phyloP scores from a whole-genome alignment of 2,113 vertebrate genomes.

The Glareola pratincola region DNA sequence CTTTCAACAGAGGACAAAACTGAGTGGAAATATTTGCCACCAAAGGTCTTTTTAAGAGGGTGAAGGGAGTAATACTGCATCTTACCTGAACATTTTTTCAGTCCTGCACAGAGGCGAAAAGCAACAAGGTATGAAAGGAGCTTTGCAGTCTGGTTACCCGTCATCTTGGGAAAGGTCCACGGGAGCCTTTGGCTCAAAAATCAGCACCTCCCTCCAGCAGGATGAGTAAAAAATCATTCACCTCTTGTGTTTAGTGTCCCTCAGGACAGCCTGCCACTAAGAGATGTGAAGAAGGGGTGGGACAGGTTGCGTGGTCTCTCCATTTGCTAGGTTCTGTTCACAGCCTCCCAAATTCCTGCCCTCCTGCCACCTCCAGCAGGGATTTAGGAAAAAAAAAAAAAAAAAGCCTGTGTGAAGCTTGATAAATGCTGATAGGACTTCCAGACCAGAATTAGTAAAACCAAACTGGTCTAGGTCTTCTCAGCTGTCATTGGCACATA shows the following conservation, averaged over 20 bases:
- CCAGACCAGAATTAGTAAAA: not conserved
- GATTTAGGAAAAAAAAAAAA: not conserved
- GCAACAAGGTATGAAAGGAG: fast-evolving
- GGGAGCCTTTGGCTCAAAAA: not conserved
- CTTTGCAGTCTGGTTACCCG: not conserved
- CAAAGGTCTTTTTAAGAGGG: not conserved
- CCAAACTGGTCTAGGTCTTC: not conserved
- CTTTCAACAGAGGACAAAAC: not conserved
- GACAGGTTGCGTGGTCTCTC: not conserved
- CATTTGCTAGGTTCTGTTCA: not conserved
- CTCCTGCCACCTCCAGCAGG: not conserved
- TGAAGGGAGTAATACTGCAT: not conserved
- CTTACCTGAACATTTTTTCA: not conserved
- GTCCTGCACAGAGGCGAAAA: not conserved
- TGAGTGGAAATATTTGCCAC: not conserved
- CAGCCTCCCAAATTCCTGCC: not conserved
- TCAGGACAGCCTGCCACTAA: not conserved
- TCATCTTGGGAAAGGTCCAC: not conserved
- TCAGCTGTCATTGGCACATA: not conserved
- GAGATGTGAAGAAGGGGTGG: not conserved
- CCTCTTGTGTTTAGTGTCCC: not conserved
- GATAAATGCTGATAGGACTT: not conserved
- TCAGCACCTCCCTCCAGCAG: not conserved
- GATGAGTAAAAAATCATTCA: not conserved
- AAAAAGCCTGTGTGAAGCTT: not conserved